Evolutionary conservation across 2,797 vertebrate species (phyloP).

Genomic region (Alcedo quadribrachys): DNA sequence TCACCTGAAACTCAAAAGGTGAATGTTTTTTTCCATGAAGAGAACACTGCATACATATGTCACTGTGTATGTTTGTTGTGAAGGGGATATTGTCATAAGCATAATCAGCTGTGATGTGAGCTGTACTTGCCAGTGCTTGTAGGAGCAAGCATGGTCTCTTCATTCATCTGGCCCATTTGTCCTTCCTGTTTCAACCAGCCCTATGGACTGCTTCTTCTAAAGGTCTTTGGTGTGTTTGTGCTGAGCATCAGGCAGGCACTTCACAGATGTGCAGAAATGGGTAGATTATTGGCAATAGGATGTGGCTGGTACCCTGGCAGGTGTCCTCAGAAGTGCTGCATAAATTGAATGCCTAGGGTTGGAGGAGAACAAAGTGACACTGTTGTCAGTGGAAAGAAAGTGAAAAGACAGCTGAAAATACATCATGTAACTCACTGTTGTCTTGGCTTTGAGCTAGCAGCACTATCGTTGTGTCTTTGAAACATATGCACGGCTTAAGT

Average conservation of each 20-base stretch:
- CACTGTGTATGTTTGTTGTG: fast-evolving
- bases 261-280: neutral
- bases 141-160: neutral
- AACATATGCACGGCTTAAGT: neutral
- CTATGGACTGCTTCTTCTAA: neutral
- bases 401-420: neutral
- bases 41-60: neutral
- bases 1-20: neutral
- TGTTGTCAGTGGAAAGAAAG: neutral
- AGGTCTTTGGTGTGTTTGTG: neutral
- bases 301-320: neutral
- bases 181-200: neutral
- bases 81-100: neutral
- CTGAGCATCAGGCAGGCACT: neutral
- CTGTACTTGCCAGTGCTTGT: neutral
- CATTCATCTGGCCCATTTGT: neutral
- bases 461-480: neutral
- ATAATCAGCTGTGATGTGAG: neutral
- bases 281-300: neutral
- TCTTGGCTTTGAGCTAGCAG: neutral
- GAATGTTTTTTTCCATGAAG: neutral
- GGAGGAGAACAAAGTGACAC: neutral
- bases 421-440: neutral
- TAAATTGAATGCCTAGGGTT: neutral
- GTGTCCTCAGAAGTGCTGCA: neutral